Evolutionary conservation across 2,113 vertebrate species (phyloP).

Genomic region (Chamaea fasciata): DNA sequence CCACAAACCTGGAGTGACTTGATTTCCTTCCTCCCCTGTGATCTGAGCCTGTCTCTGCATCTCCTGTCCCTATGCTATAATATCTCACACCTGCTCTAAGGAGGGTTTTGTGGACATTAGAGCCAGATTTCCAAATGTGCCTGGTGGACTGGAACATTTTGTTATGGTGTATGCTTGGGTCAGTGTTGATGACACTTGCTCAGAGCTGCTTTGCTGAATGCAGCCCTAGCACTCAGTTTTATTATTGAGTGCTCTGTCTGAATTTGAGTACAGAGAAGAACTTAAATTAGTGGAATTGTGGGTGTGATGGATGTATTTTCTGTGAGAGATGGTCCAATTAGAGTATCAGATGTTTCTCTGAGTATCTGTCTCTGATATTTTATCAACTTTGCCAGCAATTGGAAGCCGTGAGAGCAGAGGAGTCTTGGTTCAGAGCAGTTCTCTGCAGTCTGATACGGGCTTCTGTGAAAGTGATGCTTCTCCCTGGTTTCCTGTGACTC

Average conservation of each 20-base stretch:
- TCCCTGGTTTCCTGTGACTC: background rate
- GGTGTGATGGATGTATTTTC: background rate
- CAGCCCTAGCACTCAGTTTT: background rate
- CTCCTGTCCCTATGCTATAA: background rate
- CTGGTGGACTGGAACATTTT: background rate
- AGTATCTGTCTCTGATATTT: background rate
- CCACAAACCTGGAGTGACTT: background rate
- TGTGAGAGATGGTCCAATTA: background rate
- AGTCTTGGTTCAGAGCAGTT: background rate
- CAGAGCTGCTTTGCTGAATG: background rate
- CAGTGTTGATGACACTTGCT: background rate
- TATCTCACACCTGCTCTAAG: background rate
- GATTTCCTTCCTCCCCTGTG: accelerated
- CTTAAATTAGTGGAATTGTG: background rate
- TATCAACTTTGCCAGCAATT: background rate
- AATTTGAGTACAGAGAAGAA: background rate
- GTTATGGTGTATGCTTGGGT: background rate
- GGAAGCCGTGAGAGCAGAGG: background rate
- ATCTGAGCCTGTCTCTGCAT: background rate
- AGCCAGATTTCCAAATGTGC: background rate
- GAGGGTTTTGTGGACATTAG: background rate
- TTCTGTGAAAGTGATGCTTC: background rate
- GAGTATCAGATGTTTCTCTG: background rate
- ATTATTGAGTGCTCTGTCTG: background rate
- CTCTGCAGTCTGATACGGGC: background rate